These are phyloP conservation scores for Hypolimnas misippus DNA, from an alignment of 2,888 invertebrate genomes.

Conservation along the genomic window DNA sequence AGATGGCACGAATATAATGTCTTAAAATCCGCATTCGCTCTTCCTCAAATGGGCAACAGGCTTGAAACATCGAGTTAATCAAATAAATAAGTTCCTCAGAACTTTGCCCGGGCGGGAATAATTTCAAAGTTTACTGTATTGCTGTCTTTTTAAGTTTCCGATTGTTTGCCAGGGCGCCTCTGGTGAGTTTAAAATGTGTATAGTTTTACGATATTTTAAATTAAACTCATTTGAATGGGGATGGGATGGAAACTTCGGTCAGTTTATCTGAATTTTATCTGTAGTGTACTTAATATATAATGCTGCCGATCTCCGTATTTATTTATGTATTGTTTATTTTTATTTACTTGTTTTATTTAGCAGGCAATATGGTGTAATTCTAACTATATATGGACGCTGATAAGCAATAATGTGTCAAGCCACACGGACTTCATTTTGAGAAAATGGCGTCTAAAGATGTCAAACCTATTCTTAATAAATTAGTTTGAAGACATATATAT, in stretches of 20 bases:
- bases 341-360: no score
- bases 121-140: constrained; percentile 42
- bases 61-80: constrained; percentile 36
- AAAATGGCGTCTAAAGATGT: no score
- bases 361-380: no score
- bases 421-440: no score
- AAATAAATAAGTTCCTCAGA: constrained; percentile 42
- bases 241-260: constrained; percentile 8
- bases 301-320: no score
- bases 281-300: background rate
- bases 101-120: constrained; percentile 39
- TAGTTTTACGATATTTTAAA: constrained; percentile 16
- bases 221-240: constrained; percentile 10
- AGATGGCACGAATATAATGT: no score
- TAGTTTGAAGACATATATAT: no score
- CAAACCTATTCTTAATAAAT: no score
- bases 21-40: background rate
- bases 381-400: no score
- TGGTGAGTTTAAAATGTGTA: constrained; percentile 11
- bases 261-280: background rate
- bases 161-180: constrained; percentile 33
- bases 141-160: constrained; percentile 43
- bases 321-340: no score
- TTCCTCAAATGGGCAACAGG: background rate
- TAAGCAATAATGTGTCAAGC: no score